phyloP scores from a whole-genome alignment of 1,140 invertebrate species.

The Paracyclopina nana region DNA sequence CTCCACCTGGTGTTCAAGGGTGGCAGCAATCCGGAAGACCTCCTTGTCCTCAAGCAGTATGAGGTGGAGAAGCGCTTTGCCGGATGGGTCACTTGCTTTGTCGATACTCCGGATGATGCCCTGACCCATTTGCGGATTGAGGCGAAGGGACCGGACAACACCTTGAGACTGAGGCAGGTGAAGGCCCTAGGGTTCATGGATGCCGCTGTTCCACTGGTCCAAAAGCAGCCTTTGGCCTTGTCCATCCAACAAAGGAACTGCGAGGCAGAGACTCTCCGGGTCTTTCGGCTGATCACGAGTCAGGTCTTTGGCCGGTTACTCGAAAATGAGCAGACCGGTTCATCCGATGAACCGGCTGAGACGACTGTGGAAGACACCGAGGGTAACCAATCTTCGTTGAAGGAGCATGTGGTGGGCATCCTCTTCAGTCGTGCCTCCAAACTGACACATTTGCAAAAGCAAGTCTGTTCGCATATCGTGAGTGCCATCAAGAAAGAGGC shows the following conservation, averaged over 20 bases:
- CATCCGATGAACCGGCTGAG: neutral
- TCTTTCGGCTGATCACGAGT: conserved; percentile 79
- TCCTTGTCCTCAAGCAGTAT: conserved; percentile 50
- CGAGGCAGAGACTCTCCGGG: conserved; percentile 73
- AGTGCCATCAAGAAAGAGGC: conserved; percentile 77
- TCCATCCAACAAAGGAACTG: conserved; percentile 65
- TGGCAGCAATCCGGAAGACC: conserved; percentile 53
- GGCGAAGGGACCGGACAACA: conserved; percentile 73
- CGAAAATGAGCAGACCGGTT: neutral
- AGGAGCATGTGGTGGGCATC: conserved; percentile 87
- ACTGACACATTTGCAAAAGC: conserved; percentile 78
- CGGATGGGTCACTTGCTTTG: conserved; percentile 44
- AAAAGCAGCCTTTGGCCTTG: conserved; percentile 23
- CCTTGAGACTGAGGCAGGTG: conserved; percentile 66
- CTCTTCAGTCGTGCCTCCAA: conserved; percentile 72
- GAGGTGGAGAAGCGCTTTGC: conserved; percentile 60
- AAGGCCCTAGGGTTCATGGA: conserved; percentile 37
- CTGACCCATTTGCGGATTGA: conserved; percentile 34
- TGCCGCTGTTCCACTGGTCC: conserved; percentile 29
- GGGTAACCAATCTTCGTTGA: conserved; percentile 19
- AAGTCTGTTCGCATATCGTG: conserved; percentile 81
- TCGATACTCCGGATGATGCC: neutral
- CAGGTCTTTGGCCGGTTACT: conserved; percentile 35
- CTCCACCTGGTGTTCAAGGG: conserved; percentile 56
- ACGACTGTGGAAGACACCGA: conserved; percentile 30